Conservation (phyloP, 2,888 invertebrate genomes). For the Stenchaetothrips biformis region DNA sequence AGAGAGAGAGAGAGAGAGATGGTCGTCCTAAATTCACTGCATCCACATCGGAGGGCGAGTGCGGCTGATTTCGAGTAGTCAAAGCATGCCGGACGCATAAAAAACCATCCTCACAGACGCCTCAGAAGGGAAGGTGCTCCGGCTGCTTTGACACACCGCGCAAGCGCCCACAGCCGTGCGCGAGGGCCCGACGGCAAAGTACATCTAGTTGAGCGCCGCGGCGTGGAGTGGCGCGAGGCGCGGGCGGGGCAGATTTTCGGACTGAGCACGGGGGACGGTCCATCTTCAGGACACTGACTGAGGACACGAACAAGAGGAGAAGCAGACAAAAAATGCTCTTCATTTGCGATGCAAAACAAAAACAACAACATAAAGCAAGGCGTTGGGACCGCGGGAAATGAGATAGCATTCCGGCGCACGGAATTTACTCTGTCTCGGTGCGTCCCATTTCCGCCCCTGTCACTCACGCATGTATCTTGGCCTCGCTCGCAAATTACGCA, state of each 20-base stretch:
- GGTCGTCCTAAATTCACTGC: no score
- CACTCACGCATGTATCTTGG: background rate
- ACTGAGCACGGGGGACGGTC: no score
- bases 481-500: background rate
- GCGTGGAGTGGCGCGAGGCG: background rate
- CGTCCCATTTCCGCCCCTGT: background rate
- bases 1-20: no score
- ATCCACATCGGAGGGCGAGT: no score
- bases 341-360: constrained; percentile 7
- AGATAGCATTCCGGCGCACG: constrained; percentile 11
- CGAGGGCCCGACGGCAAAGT: no score
- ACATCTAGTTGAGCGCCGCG: background rate
- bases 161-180: no score
- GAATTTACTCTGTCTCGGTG: constrained; percentile 15
- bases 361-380: background rate
- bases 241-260: background rate
- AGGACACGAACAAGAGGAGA: background rate
- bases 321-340: constrained; percentile 1
- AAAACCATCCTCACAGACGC: no score
- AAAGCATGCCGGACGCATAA: no score
- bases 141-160: no score
- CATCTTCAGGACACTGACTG: no score
- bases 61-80: no score
- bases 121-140: no score
- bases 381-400: constrained; percentile 13